phyloP scores from a whole-genome alignment of 64 coral and sea anemone species.

The Hydrozoanthus tunicans region DNA sequence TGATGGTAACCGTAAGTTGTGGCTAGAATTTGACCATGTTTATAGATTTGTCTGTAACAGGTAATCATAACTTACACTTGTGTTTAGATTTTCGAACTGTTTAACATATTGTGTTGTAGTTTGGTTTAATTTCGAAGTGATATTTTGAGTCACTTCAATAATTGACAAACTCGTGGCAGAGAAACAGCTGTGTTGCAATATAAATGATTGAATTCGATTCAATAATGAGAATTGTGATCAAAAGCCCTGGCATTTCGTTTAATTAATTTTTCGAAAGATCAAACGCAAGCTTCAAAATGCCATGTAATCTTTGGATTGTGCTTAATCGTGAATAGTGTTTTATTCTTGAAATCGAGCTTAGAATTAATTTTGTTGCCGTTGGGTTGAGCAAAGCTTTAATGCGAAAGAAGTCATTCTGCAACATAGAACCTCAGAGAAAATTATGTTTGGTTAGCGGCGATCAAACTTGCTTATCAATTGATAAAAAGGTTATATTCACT shows the following conservation, averaged over 20 bases:
- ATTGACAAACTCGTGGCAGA: background rate
- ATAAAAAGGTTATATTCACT: too few species aligned
- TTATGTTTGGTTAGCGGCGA: background rate
- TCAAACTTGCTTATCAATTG: background rate
- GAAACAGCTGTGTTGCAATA: background rate
- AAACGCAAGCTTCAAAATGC: too few species aligned
- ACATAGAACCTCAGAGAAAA: background rate
- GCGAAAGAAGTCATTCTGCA: background rate
- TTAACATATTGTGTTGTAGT: background rate
- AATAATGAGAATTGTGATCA: too few species aligned
- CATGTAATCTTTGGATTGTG: too few species aligned
- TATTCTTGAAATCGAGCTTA: too few species aligned
- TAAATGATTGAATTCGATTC: too few species aligned
- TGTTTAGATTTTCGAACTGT: constrained; percentile 12
- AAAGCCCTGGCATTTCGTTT: background rate
- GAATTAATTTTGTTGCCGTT: too few species aligned
- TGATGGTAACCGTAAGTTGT: constrained; percentile 47
- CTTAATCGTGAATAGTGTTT: too few species aligned
- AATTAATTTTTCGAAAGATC: too few species aligned
- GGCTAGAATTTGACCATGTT: constrained; percentile 30
- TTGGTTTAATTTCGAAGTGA: background rate
- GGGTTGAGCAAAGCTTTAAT: too few species aligned
- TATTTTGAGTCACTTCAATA: background rate
- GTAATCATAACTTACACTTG: constrained; percentile 4
- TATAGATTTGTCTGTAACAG: constrained; percentile 18